Evolutionary conservation across 2,797 vertebrate genomes (phyloP), one percentile per base, ranked within the genome.

Genomic region (Enteromius paludinosus): DNA sequence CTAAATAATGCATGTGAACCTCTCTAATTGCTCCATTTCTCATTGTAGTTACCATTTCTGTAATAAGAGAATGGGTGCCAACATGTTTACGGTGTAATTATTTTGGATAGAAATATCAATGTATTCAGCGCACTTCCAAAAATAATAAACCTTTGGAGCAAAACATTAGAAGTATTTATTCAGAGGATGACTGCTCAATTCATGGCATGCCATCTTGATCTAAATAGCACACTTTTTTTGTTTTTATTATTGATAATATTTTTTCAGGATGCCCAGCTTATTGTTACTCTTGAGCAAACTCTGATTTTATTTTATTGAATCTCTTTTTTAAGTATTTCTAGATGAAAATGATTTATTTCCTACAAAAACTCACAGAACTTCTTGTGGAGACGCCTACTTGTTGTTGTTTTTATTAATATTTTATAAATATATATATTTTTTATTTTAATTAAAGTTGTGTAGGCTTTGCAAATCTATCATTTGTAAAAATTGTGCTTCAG

Each of bases 1-100:
- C 93, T 95, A 94, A 95, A 95, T 95, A 95, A 95, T 94, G 94
- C 93, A 94, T 93, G 94, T 94, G 94, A 94, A 95, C 93, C 93
- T 89, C 91, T 92, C 92, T 95, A 95, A 95, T 95, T 95, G 94
- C 94, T 92, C 92, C 93, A 94, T 95, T 94, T 92, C 94, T 95
- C 95, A 94, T 94, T 93, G 94, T 94, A 91, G 93, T 92, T 92
- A 92, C 91, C 91, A 88, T 92, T 93, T 91, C 93, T 92, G 93
- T 89, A 93, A 92, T 94, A 94, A 92, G 90, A 92, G 89, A 90
- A 84, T 38, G 83, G 84, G 88, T 92, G 94, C 93, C 92, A 94
- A 89, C 88, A 89, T 87, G 87, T 82, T 85, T 87, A 86, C 90
- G 86, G 88, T 89, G 79, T 92, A 90, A 89, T 90, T 92, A 89